Evolutionary conservation across 2,797 vertebrate species (phyloP), one percentile per base, ranked within the genome.

Genomic region (Vespertilio murinus): DNA sequence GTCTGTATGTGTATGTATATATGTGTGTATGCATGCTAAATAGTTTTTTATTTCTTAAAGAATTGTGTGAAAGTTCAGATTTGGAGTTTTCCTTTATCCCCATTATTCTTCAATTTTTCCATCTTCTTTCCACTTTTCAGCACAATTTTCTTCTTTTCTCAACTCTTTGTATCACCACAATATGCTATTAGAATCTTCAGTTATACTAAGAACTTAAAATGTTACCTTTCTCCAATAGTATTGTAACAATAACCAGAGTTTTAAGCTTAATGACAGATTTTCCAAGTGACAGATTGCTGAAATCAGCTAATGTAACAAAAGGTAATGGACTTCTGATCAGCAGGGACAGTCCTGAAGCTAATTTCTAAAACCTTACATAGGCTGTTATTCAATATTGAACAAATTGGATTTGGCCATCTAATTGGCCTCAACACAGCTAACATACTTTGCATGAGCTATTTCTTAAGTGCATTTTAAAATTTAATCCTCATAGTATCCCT

Each of bases 241-340:
- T 28, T 89, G 23, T 74, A 93, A 71, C 14, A 73, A 54, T 88
- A 79, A 86, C 75, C 10, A 17, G 69, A 83, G 45, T 56, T 47
- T 59, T 73, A 77, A n/a, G n/a, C 20, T 74, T 91, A 95, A 40
- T 65, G 73, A 92, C 56, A 70, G 47, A 93, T 88, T 84, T 91
- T 78, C n/a, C 20, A 70, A 93, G 79, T 71, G 75, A 54, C 52
- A 80, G 83, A 81, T 30, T 80, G 17, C 56, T 93, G 33, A 93
- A 90, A 88, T 83, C 17, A 80, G 42, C 71, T 87, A 78, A 56
- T 78, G 65, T 8, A 86, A 25, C 16, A 49, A n/a, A 87, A 88
- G 5, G 2, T 35, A 8, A 7, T 61, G 1, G 80, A 40, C 23
- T 94, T 92, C 42, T 38, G 61, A 73, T 79, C 25, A 83, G 45